Evolutionary conservation across 2,888 invertebrate species (phyloP), one percentile per base, ranked within the genome.

Genomic region (Drosophila borborema): DNA sequence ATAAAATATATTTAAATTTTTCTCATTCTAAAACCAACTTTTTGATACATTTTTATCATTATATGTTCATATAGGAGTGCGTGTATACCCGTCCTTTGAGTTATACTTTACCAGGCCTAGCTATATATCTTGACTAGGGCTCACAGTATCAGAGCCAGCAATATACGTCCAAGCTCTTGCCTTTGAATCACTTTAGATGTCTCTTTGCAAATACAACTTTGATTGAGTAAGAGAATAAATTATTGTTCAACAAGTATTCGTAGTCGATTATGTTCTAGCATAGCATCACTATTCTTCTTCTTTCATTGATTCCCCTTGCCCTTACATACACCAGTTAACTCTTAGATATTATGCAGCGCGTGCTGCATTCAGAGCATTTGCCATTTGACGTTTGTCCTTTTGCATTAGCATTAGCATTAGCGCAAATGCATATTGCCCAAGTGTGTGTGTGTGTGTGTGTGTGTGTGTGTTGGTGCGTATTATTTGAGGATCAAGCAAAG

Each of bases 371-470:
- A 18, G 14, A 18, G 14, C 23, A 14, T 23, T 46, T 46, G 23
- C 16, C 46, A 1, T 3, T 14, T 7, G 23, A 2, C 46, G 36
- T n/a, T 62, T 2, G 28, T 2, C 20, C 2, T 20, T 20, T 20
- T 20, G 36, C 49, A 63, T 69, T 63, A 54, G 23, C 36, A 1
- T 43, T 63, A 40, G 38, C 40, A 40, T 40, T 40, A 40, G 16
- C 38, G 60, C 64, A 46, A 55, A 55, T 71, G 64, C 41, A 43
- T 9, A 23, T 63, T 34, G n/a, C n/a, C 12, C 0, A 31, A 34
- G 31, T 36, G 49, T n/a, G 14, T 14, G 23, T 14, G 18, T 20
- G 31, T 1, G n/a, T n/a, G 41, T 28, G 31, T 16, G 20, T 20
- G 34, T 16, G 51, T 12, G 7, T 8, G 6, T 56, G n/a, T 5